Conservation (phyloP, 2,797 vertebrate genomes). For the Menidia menidia region DNA sequence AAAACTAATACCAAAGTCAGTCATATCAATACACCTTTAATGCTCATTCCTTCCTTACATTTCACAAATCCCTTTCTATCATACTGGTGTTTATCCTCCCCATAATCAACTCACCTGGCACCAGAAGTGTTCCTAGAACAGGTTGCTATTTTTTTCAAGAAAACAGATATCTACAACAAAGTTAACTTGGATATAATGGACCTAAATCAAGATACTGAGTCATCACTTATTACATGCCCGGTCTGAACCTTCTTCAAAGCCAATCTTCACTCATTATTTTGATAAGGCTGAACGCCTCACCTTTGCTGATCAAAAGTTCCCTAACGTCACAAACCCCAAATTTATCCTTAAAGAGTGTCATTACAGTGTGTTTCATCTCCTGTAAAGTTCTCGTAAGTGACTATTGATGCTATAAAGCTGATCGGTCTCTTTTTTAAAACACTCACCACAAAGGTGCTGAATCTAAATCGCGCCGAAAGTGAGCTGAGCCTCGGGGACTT, state of each 20-base stretch:
- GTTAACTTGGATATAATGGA: constrained; percentile 64
- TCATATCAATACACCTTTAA: too few species aligned
- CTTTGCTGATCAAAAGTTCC: constrained; percentile 67
- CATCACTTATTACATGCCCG: constrained; percentile 54
- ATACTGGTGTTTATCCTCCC: constrained; percentile 3
- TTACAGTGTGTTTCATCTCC: constrained; percentile 58
- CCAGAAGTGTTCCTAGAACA: constrained; percentile 62
- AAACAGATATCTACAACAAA: constrained; percentile 67
- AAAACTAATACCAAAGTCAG: background rate
- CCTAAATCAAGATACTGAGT: constrained; percentile 55
- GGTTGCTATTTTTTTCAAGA: constrained; percentile 68
- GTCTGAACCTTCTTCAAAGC: constrained; percentile 53
- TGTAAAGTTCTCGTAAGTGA: constrained; percentile 62
- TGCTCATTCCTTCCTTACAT: background rate
- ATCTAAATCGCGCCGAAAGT: constrained; percentile 74
- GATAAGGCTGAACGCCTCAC: constrained; percentile 45
- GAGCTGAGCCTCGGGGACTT: constrained; percentile 76
- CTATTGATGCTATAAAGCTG: constrained; percentile 61
- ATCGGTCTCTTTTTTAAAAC: constrained; percentile 67
- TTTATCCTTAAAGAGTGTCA: constrained; percentile 59
- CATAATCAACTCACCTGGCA: constrained; percentile 65
- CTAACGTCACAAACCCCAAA: constrained; percentile 62
- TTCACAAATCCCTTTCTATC: background rate
- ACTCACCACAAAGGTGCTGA: constrained; percentile 72
- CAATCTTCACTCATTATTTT: constrained; percentile 54